Evolutionary conservation across 2,113 vertebrate species (phyloP), one percentile per base, ranked within the genome.

Genomic region (Phalacrocorax pelagicus): DNA sequence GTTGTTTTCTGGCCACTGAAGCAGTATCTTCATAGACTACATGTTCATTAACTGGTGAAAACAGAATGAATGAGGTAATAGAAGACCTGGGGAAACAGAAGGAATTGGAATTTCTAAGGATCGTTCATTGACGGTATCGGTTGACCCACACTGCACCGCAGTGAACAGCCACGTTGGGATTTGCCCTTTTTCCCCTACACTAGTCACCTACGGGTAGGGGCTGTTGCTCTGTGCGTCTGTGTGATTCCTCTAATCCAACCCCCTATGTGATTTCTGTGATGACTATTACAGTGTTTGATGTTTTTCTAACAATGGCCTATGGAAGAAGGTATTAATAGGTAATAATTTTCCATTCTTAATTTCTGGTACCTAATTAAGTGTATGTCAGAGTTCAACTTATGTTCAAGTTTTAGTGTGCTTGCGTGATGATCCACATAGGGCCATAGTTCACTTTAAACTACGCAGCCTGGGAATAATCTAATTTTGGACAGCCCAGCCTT

Each of bases 141-240:
- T 7, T 72, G 74, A 38, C 42, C 38, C 74, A 42, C 15, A 3
- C 22, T 40, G n/a, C 12, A 36, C 23, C 2, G 2, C 51, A 51
- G 7, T 9, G 58, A 71, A 20, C 30, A 67, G 57, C 14, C 19
- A 10, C 5, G 1, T 2, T 44, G 61, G 62, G 32, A 55, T 42
- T 44, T 92, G 47, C 26, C 19, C 36, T 61, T 78, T 46, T 1
- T 2, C 46, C 57, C 34, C 11, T 12, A 0, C 0, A 4, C 0
- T 3, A 63, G 22, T 17, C 29, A 93, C 22, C 42, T 44, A 34
- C 38, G 69, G 75, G 67, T n/a, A 62, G 57, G 74, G 32, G 32
- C 61, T 85, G 15, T 12, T 27, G 34, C 44, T 30, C 13, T 51
- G 2, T 34, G 4, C 24, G 24, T 23, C 30, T 26, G 46, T 18